These are phyloP conservation scores for Prolemur simus DNA, from an alignment of 2,113 vertebrate genomes.

Conservation along the genomic window DNA sequence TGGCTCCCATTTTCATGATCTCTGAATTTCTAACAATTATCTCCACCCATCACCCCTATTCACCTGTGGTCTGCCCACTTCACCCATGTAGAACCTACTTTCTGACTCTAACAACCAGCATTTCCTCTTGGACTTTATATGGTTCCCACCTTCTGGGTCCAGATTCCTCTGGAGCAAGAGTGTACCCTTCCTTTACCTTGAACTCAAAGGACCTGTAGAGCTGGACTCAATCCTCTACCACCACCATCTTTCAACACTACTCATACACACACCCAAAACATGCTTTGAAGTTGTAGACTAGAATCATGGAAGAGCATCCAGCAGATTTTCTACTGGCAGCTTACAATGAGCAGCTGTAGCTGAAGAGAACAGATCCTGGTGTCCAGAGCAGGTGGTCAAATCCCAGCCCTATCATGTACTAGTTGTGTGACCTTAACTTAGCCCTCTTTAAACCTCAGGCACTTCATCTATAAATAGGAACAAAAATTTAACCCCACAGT, in stretches of 20 bases:
- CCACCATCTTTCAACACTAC: background rate
- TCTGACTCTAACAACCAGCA: background rate
- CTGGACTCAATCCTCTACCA: background rate
- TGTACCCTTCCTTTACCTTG: background rate
- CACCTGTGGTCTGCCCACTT: background rate
- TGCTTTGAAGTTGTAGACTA: background rate
- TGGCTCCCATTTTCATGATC: background rate
- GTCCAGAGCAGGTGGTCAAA: background rate
- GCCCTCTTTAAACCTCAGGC: background rate
- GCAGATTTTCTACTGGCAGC: background rate
- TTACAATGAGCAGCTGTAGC: background rate
- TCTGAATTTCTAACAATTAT: background rate
- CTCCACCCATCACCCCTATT: background rate
- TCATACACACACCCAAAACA: background rate
- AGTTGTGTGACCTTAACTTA: background rate
- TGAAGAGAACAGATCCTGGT: background rate
- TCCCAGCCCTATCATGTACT: background rate
- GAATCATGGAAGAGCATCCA: background rate
- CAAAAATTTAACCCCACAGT: background rate
- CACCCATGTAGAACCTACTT: background rate
- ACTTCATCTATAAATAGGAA: background rate
- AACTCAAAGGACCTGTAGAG: background rate
- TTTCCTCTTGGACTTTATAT: background rate
- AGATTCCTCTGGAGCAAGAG: background rate
- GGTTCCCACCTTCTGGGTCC: background rate